Evolutionary conservation across 2,797 vertebrate species (phyloP).

Genomic region (Helarctos malayanus): DNA sequence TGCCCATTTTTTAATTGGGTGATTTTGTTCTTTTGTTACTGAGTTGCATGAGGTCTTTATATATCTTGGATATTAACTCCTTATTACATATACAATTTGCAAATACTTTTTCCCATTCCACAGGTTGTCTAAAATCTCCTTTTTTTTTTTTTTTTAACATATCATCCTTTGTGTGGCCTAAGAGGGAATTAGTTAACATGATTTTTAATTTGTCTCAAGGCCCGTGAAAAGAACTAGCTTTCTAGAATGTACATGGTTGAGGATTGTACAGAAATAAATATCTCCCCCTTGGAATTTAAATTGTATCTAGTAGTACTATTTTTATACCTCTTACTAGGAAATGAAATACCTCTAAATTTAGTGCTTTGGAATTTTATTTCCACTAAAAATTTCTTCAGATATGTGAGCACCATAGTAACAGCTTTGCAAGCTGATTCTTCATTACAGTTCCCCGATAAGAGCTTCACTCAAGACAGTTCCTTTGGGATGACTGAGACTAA

Average conservation of each 20-base stretch:
- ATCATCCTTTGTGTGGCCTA: slow-evolving; percentile 52
- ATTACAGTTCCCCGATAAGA: slow-evolving; percentile 87
- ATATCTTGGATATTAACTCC: neutral
- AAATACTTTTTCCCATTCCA: neutral
- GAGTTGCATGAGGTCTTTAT: neutral
- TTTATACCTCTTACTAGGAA: slow-evolving; percentile 87
- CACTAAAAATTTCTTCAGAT: slow-evolving; percentile 87
- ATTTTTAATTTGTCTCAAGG: slow-evolving; percentile 82
- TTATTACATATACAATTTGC: neutral
- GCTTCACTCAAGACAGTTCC: slow-evolving; percentile 88
- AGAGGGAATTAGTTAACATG: slow-evolving; percentile 72
- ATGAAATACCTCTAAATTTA: slow-evolving; percentile 89
- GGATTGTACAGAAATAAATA: slow-evolving; percentile 82
- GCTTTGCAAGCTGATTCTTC: slow-evolving; percentile 87
- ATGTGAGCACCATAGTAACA: slow-evolving; percentile 89
- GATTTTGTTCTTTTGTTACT: neutral
- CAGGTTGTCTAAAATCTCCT: neutral
- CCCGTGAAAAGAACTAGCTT: slow-evolving; percentile 72
- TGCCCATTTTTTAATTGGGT: neutral
- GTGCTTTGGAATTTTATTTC: slow-evolving; percentile 89
- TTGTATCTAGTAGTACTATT: slow-evolving; percentile 87
- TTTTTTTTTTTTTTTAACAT: slow-evolving; percentile 38
- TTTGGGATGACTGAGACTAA: slow-evolving; percentile 87
- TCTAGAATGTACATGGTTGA: slow-evolving; percentile 69
- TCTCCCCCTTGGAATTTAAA: slow-evolving; percentile 82